These are phyloP conservation scores for Hoplias malabaricus DNA, from an alignment of 2,113 vertebrate species.

Conservation along the genomic window DNA sequence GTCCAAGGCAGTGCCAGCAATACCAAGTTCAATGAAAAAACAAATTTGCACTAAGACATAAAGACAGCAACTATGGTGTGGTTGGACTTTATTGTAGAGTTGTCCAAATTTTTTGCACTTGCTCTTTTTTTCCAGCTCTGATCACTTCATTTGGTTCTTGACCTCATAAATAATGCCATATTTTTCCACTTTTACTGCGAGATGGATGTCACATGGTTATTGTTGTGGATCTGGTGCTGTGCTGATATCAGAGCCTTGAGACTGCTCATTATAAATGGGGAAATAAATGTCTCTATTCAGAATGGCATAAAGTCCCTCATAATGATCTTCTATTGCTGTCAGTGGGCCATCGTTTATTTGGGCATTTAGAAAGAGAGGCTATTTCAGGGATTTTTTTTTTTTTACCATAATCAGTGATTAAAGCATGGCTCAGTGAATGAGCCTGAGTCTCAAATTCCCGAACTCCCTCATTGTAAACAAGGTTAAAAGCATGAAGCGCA, in stretches of 20 bases:
- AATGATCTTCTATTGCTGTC: not conserved
- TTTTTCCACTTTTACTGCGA: not conserved
- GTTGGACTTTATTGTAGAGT: not conserved
- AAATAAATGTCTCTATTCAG: not conserved
- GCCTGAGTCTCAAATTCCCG: not conserved
- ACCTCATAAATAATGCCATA: not conserved
- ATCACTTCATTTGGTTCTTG: not conserved
- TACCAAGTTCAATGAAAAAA: too few species aligned
- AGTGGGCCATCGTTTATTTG: not conserved
- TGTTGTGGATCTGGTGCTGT: not conserved
- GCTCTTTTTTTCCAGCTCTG: not conserved
- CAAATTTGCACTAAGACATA: too few species aligned
- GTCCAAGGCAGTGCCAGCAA: too few species aligned
- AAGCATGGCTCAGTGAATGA: not conserved
- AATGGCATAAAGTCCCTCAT: not conserved
- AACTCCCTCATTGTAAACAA: not conserved
- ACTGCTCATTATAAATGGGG: not conserved
- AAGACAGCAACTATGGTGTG: not conserved
- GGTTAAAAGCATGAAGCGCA: too few species aligned
- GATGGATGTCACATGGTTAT: not conserved
- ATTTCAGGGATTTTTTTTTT: not conserved
- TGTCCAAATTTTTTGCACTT: not conserved
- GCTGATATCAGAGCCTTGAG: not conserved
- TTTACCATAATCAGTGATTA: slow-evolving; percentile 6
- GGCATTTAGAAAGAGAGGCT: not conserved